Conservation (phyloP, 2,888 invertebrate genomes). For the Drosophila pegasa region DNA sequence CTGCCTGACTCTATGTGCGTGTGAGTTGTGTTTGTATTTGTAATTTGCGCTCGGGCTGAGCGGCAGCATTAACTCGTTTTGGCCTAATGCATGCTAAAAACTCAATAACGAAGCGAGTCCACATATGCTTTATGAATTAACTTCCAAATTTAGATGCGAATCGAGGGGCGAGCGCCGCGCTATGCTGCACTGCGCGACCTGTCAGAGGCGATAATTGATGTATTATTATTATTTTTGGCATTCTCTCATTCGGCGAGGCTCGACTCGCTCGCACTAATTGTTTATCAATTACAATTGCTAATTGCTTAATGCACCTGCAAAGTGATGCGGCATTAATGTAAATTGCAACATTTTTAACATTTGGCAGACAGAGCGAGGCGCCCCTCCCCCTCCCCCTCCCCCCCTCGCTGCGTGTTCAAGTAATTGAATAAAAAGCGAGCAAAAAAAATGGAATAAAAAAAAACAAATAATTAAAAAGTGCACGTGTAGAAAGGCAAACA, state of each 20-base stretch:
- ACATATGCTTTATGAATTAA: slow-evolving; percentile 7
- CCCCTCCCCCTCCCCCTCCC: slow-evolving; percentile 6
- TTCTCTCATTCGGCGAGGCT: neutral
- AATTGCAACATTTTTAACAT: slow-evolving; percentile 59
- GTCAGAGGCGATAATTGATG: slow-evolving; percentile 2
- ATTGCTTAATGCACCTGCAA: slow-evolving; percentile 69
- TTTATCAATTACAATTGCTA: slow-evolving; percentile 76
- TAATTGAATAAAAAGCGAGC: slow-evolving; percentile 71
- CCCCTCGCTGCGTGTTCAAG: slow-evolving; percentile 38
- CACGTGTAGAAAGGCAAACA: slow-evolving; percentile 41
- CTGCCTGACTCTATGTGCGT: neutral
- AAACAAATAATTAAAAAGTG: slow-evolving; percentile 54
- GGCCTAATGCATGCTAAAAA: neutral
- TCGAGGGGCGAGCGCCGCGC: neutral
- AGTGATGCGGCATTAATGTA: slow-evolving; percentile 49
- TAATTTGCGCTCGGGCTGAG: slow-evolving; percentile 35
- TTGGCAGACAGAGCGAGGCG: slow-evolving; percentile 20
- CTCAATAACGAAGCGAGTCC: slow-evolving; percentile 1
- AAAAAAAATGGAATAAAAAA: slow-evolving; percentile 36
- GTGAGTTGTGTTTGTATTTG: slow-evolving; percentile 33
- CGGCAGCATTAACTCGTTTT: slow-evolving; percentile 19
- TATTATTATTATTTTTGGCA: neutral
- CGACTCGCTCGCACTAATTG: slow-evolving; percentile 60
- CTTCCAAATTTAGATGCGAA: neutral
- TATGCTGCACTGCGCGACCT: neutral